A percentile compares a stretch with the other conserved stretches of the same genome.
These are phyloP conservation scores for Stichopus chloronotus DNA, from an alignment of 35 echinoderm and acorn worm genomes.

Conservation along the genomic window DNA sequence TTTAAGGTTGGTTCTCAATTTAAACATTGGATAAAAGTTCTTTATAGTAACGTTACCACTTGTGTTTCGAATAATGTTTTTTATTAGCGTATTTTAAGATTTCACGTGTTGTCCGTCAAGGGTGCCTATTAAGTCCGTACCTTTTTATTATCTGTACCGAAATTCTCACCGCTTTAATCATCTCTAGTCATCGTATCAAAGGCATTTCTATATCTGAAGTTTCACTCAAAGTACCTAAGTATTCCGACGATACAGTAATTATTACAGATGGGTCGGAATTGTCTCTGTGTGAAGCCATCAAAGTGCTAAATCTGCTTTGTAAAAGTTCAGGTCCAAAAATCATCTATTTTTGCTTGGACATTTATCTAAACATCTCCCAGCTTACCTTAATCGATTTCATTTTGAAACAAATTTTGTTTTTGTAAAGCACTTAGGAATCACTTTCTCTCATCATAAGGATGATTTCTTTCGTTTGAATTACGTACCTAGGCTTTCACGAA, in stretches of 20 bases:
- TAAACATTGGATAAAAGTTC: not conserved
- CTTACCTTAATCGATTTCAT: not conserved
- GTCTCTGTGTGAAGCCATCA: not conserved
- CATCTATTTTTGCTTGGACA: not conserved
- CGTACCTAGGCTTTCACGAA: not conserved
- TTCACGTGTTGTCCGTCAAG: not conserved
- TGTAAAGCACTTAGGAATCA: too few relatives aligned
- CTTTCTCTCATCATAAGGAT: too few relatives aligned
- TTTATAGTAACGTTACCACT: slow-evolving; percentile 17
- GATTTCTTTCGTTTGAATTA: too few relatives aligned
- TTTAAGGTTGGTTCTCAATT: slow-evolving; percentile 15
- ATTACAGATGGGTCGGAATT: not conserved
- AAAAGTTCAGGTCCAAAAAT: not conserved
- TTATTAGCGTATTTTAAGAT: slow-evolving; percentile 7
- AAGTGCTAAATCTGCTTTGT: not conserved
- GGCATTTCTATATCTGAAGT: not conserved
- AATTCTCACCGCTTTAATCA: not conserved
- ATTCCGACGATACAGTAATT: slow-evolving; percentile 9
- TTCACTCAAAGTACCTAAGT: not conserved
- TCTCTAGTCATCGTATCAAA: too few relatives aligned
- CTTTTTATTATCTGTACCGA: slow-evolving; percentile 5
- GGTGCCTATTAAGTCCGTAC: not conserved
- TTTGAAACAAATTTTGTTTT: not conserved
- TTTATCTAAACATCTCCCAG: not conserved
- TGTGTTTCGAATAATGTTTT: slow-evolving; percentile 48